These are phyloP conservation scores for Turdus rufiventris DNA, from an alignment of 2,113 vertebrate species.

Conservation along the genomic window DNA sequence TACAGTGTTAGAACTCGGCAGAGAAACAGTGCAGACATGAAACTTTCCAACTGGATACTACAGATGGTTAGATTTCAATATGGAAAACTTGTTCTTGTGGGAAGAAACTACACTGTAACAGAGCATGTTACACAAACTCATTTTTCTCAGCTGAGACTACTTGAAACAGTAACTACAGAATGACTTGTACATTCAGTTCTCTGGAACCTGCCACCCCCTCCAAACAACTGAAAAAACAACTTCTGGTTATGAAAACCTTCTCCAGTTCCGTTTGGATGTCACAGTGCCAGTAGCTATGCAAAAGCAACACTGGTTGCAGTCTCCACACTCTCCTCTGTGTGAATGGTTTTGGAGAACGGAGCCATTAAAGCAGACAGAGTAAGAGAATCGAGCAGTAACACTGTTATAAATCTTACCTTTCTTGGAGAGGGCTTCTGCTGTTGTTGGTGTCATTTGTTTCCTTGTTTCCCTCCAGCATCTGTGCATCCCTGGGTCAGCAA, in stretches of 20 bases:
- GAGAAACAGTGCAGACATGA: neutral
- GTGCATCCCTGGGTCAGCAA: neutral
- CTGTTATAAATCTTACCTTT: neutral
- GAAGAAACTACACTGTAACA: neutral
- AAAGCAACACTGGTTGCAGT: neutral
- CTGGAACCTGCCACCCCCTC: neutral
- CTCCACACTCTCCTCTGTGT: neutral
- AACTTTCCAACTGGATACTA: neutral
- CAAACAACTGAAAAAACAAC: neutral
- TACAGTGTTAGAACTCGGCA: conserved; percentile 9
- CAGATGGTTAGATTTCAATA: conserved; percentile 20
- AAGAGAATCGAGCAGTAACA: neutral
- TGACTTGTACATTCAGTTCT: neutral
- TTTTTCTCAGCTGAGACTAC: neutral
- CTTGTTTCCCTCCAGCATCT: neutral
- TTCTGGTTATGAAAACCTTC: neutral
- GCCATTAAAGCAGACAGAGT: neutral
- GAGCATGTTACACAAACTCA: neutral
- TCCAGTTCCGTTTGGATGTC: neutral
- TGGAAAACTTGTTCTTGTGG: neutral
- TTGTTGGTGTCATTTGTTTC: neutral
- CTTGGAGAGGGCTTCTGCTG: neutral
- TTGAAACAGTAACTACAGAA: neutral
- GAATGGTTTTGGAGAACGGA: neutral
- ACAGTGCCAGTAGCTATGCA: neutral